Evolutionary conservation across 2,888 invertebrate species (phyloP).

Genomic region (Ophraella communa): DNA sequence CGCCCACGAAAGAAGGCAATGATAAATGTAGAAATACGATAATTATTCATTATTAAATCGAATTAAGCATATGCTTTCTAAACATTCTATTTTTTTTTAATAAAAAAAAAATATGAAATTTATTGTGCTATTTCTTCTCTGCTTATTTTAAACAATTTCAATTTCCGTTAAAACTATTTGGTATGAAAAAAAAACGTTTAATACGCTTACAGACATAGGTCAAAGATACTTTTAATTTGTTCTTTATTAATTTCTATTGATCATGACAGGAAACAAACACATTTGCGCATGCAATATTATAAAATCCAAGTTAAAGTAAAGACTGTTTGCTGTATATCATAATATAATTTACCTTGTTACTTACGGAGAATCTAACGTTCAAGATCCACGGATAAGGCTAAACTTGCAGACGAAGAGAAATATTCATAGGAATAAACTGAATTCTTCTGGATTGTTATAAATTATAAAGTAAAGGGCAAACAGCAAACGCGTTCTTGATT

Average conservation of each 20-base stretch:
- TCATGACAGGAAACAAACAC: conserved; percentile 27
- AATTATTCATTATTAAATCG: too few relatives aligned
- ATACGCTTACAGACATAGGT: background rate
- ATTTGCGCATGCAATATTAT: conserved; percentile 42
- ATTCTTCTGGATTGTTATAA: conserved; percentile 53
- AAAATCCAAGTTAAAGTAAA: conserved; percentile 37
- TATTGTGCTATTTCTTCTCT: too few relatives aligned
- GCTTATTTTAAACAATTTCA: too few relatives aligned
- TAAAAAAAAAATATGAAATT: too few relatives aligned
- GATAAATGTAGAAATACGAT: background rate
- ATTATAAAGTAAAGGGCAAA: conserved; percentile 50
- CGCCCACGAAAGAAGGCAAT: background rate
- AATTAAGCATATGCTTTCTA: too few relatives aligned
- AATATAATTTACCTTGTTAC: conserved; percentile 43
- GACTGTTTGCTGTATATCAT: conserved; percentile 39
- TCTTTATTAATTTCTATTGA: conserved; percentile 32
- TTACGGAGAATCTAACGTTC: background rate
- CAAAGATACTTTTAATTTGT: conserved; percentile 20
- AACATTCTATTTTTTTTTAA: too few relatives aligned
- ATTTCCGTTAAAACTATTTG: too few relatives aligned
- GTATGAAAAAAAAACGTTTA: too few relatives aligned
- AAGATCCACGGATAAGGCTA: conserved; percentile 40
- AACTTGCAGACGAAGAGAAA: conserved; percentile 38
- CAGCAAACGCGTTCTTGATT: conserved; percentile 45
- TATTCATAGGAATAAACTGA: conserved; percentile 50